A percentile compares a stretch with the other conserved stretches of the same genome.
Conservation (phyloP, 2,888 invertebrate genomes). For the Timema podura region DNA sequence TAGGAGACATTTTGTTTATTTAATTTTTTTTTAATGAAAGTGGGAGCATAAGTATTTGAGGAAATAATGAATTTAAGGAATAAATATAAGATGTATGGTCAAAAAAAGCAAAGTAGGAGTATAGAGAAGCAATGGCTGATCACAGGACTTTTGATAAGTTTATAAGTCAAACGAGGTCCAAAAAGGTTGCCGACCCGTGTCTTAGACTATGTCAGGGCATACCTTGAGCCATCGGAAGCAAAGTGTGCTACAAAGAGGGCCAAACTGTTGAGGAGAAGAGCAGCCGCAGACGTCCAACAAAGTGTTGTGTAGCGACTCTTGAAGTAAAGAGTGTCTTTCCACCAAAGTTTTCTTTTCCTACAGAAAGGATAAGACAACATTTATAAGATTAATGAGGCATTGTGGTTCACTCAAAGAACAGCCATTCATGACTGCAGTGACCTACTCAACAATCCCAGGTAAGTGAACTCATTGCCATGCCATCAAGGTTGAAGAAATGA, state of each 20-base stretch:
- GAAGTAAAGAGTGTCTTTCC: slow-evolving; percentile 52
- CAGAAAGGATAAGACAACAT: slow-evolving; percentile 47
- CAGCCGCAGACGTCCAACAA: slow-evolving; percentile 60
- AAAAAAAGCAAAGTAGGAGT: too few relatives aligned
- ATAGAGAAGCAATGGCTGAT: too few relatives aligned
- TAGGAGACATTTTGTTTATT: too few relatives aligned
- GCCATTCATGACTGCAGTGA: not conserved
- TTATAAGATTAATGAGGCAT: slow-evolving; percentile 23
- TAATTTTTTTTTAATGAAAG: too few relatives aligned
- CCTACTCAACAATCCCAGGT: not conserved
- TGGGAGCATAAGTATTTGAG: too few relatives aligned
- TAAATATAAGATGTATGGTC: too few relatives aligned
- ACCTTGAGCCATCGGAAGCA: slow-evolving; percentile 36
- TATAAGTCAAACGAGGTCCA: too few relatives aligned
- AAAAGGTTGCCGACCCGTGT: too few relatives aligned
- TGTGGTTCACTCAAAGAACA: not conserved
- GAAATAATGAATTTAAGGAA: too few relatives aligned
- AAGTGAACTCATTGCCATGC: too few relatives aligned
- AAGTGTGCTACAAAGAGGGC: slow-evolving; percentile 50
- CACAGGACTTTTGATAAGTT: too few relatives aligned
- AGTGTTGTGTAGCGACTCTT: slow-evolving; percentile 59
- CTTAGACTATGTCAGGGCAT: not conserved
- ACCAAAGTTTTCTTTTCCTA: slow-evolving; percentile 46
- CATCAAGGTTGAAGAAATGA: too few relatives aligned
- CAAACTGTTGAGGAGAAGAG: slow-evolving; percentile 52